phyloP scores from a whole-genome alignment of 2,888 invertebrate genomes.

The Hydroisotoma schaefferi region DNA sequence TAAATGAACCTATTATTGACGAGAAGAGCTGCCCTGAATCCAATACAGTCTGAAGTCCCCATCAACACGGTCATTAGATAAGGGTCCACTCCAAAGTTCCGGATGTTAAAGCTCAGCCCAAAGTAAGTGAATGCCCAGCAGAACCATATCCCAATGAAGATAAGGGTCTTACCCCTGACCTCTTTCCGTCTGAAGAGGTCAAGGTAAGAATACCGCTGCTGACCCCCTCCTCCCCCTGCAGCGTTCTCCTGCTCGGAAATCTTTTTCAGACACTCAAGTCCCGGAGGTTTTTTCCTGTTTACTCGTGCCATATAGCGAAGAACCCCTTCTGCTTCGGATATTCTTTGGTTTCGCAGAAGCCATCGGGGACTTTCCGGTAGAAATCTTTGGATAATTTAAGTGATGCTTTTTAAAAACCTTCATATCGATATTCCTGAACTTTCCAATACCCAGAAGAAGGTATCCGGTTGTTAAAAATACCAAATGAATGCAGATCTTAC shows the following conservation, averaged over 20 bases:
- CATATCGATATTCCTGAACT: not conserved
- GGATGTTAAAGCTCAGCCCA: slow-evolving; percentile 41
- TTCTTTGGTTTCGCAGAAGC: slow-evolving; percentile 36
- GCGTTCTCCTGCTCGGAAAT: slow-evolving; percentile 38
- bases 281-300: slow-evolving; percentile 21
- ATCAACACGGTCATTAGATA: slow-evolving; percentile 35
- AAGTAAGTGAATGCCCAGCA: slow-evolving; percentile 45
- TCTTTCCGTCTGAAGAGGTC: slow-evolving; percentile 36
- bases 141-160: slow-evolving; percentile 43
- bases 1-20: slow-evolving; percentile 32
- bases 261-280: slow-evolving; percentile 23
- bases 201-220: slow-evolving; percentile 32
- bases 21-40: slow-evolving; percentile 33
- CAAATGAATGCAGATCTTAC: slow-evolving; percentile 26
- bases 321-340: slow-evolving; percentile 38
- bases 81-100: slow-evolving; percentile 36
- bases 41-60: slow-evolving; percentile 34
- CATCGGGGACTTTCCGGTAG: slow-evolving; percentile 45
- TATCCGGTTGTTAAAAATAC: not conserved
- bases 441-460: not conserved
- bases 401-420: not conserved
- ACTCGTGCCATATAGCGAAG: slow-evolving; percentile 42
- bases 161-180: slow-evolving; percentile 35
- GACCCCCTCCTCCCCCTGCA: slow-evolving; percentile 4
- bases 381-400: slow-evolving; percentile 23